Evolutionary conservation across 2,113 vertebrate genomes (phyloP), one percentile per base, ranked within the genome.

Genomic region (Otocyon megalotis): DNA sequence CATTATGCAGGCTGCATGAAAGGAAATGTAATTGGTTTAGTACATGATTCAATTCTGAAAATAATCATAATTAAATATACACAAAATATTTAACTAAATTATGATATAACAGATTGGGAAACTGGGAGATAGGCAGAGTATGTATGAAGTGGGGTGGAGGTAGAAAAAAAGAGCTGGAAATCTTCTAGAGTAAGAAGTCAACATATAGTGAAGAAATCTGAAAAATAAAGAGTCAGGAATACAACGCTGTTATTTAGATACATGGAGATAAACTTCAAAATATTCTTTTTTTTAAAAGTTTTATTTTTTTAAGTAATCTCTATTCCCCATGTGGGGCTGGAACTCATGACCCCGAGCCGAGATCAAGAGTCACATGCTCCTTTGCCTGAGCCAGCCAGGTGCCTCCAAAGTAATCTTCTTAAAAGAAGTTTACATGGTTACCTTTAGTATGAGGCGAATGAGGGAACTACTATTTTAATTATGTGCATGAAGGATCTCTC

Each of bases 211-310:
- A 82, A 35, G 56, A 74, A n/a, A 74, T 4, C 2, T 11, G 19
- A 94, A 89, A 82, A 83, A 74, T 83, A 65, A 74, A 89, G 54
- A 77, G 69, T 24, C 43, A 63, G 50, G 71, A 93, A 93, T 87
- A 26, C 4, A 67, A 67, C 24, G 20, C 22, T 15, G 20, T 56
- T 56, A 76, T 19, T 88, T 37, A 82, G 17, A 82, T 12, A 67
- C 48, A 48, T 26, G 13, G 3, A 60, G 24, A 58, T 37, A 82
- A 88, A 81, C 63, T 37, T 81, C 17, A 72, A 88, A 88, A 48
- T 8, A 28, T 15, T 48, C 15, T 43, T 72, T 43, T 43, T 3
- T 43, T 72, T 43, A 26, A 0, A 26, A 48, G 24, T 74, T 74
- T 48, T 48, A 76, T 28, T 43, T 43, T 43, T 43, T 76, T 76